Base-by-base conservation (phyloP, 2,888 invertebrate species). In the Cosmopolites sordidus region DNA sequence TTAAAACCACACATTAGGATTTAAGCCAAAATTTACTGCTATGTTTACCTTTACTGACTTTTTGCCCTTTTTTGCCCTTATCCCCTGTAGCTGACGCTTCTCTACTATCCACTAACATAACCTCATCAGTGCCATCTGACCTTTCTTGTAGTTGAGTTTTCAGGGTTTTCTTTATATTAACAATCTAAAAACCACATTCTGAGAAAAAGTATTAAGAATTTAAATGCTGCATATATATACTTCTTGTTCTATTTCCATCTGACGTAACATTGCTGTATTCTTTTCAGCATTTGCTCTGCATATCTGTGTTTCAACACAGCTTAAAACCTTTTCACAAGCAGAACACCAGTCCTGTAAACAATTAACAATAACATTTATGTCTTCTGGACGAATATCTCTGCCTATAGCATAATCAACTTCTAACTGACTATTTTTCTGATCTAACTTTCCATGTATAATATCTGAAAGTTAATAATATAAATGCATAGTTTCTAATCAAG, bases 371-470 rank as follows among this genome's bases (percentile, higher is more conserved):
- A 84, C 80, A 9, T 85, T 80, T 0, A 95, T 83, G 68, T 94
- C 92, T 46, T 87, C 89, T 0, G 87, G 82, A 29, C 88, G 82
- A 22, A 96, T 94, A 68, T 98, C 97, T 14, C 97, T 80, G 0
- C 96, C 96, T 29, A 96, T 83, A 0, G 96, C 93, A 64, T 90
- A 94, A 71, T 97, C 96, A 0, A 97, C 87, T 75, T 97, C 96
- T 30, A 97, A 78, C 59, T 89, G 87, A 62, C 90, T 89, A 73
- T 94, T 92, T 69, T 92, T 92, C 72, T 97, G 97, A 74, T 97
- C 97, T 60, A 98, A 76, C 75, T 96, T 97, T 1, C 96, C 97
- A 62, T 92, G 92, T 63, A 96, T 93, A 61, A 97, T 92, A 71
- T 93, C 92, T 85, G 42, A 16, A 56, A 51, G 17, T 12, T 14